phyloP scores from a whole-genome alignment of 2,797 vertebrate genomes.

The Smutsia temminckii region DNA sequence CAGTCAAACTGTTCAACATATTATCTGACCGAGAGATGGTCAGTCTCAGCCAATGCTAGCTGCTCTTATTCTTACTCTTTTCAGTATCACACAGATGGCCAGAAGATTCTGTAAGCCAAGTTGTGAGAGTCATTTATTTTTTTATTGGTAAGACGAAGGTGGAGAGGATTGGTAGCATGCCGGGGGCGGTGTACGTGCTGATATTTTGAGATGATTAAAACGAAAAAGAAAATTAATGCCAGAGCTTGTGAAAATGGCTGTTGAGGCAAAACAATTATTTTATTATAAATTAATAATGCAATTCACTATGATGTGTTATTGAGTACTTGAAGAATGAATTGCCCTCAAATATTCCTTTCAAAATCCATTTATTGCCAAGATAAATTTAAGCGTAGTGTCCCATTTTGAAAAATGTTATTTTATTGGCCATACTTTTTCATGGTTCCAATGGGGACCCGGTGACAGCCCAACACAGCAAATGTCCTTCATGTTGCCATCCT shows the following conservation, averaged over 20 bases:
- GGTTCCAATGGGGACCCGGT: constrained; percentile 91
- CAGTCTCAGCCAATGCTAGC: not conserved
- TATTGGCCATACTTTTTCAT: constrained; percentile 97
- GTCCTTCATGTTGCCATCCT: constrained; percentile 95
- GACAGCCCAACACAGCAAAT: constrained; percentile 95
- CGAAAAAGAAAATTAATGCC: constrained; percentile 79
- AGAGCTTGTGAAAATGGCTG: constrained; percentile 83
- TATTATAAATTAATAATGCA: constrained; percentile 95
- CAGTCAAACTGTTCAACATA: not conserved
- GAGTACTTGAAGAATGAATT: constrained; percentile 93
- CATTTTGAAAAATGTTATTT: constrained; percentile 98
- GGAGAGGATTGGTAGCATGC: not conserved
- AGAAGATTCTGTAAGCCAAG: not conserved
- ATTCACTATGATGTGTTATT: constrained; percentile 95
- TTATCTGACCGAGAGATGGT: not conserved
- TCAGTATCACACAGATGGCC: not conserved
- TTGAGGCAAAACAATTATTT: constrained; percentile 93
- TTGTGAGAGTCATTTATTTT: not conserved
- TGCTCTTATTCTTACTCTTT: constrained; percentile 21
- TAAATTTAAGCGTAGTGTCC: constrained; percentile 96
- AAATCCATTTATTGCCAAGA: constrained; percentile 94
- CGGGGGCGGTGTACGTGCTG: not conserved
- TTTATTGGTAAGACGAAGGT: not conserved
- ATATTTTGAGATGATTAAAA: constrained; percentile 75
- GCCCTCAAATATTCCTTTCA: constrained; percentile 91